Conservation (phyloP, 2,888 invertebrate species). For the Agrypnus murinus region DNA sequence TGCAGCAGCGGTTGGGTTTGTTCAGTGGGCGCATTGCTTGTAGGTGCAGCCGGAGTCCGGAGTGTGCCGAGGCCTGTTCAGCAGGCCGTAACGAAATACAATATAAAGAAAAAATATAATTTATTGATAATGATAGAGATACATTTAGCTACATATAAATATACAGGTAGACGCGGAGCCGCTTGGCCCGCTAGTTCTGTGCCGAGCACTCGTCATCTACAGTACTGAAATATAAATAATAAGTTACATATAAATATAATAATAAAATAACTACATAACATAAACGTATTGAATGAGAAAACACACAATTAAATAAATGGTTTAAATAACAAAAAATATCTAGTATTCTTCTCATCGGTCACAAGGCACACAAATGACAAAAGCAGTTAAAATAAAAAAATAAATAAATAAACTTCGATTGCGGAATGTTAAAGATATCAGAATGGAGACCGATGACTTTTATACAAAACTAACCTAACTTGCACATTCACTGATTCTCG, state of each 20-base stretch:
- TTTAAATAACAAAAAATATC: constrained; percentile 71
- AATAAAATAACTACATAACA: constrained; percentile 72
- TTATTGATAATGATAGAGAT: constrained; percentile 71
- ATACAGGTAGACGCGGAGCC: constrained; percentile 67
- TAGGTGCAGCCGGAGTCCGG: constrained; percentile 54
- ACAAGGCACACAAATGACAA: constrained; percentile 62
- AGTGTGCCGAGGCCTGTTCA: constrained; percentile 63
- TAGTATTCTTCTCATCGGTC: constrained; percentile 69
- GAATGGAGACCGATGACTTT: constrained; percentile 68
- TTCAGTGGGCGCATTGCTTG: constrained; percentile 37
- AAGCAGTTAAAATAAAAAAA: constrained; percentile 59
- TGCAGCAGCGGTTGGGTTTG: constrained; percentile 28
- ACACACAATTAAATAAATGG: constrained; percentile 69
- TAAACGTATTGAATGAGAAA: constrained; percentile 70
- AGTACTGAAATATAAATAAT: constrained; percentile 71
- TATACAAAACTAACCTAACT: constrained; percentile 64
- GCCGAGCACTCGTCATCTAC: constrained; percentile 68
- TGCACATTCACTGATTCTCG: constrained; percentile 66
- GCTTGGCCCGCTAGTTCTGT: constrained; percentile 59
- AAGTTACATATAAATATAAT: constrained; percentile 73
- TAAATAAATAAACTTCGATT: constrained; percentile 66
- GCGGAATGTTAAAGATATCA: constrained; percentile 65
- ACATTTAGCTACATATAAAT: constrained; percentile 70
- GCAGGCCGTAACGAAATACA: constrained; percentile 55
- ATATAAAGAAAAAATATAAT: constrained; percentile 71